These are phyloP conservation scores for Rachycentron canadum DNA, from an alignment of 2,797 vertebrate genomes.

Conservation along the genomic window DNA sequence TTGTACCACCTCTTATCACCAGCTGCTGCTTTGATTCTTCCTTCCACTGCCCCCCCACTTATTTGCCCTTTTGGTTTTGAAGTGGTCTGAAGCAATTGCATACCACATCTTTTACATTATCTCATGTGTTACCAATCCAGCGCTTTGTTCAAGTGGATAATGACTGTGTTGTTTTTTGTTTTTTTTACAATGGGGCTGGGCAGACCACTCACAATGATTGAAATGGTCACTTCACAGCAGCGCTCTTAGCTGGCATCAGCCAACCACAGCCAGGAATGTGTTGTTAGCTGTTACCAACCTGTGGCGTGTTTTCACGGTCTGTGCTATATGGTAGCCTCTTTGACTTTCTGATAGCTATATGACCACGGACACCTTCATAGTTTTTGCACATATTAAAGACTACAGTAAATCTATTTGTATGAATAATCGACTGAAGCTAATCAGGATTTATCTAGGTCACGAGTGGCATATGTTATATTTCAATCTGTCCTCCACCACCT, in stretches of 20 bases:
- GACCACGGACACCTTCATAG: no score
- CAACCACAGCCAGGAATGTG: slow-evolving; percentile 62
- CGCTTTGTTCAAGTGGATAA: slow-evolving; percentile 52
- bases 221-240: slow-evolving; percentile 50
- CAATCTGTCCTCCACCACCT: no score
- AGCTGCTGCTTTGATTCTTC: slow-evolving; percentile 50
- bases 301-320: slow-evolving; percentile 44
- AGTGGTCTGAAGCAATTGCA: slow-evolving; percentile 48
- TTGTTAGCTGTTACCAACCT: slow-evolving; percentile 28
- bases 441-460: not conserved
- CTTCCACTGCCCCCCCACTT: slow-evolving; percentile 12
- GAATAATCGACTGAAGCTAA: not conserved
- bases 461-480: slow-evolving; percentile 37
- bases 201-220: slow-evolving; percentile 43
- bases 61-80: slow-evolving; percentile 40
- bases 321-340: slow-evolving; percentile 25
- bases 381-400: not conserved
- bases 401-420: not conserved
- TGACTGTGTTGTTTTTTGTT: slow-evolving; percentile 34
- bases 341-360: slow-evolving; percentile 5
- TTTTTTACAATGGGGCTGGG: slow-evolving; percentile 26
- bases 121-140: slow-evolving; percentile 17
- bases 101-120: slow-evolving; percentile 37
- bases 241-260: slow-evolving; percentile 64
- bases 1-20: slow-evolving; percentile 5